These are phyloP conservation scores for Syrista parreyssii DNA, from an alignment of 2,888 invertebrate genomes.

Conservation along the genomic window DNA sequence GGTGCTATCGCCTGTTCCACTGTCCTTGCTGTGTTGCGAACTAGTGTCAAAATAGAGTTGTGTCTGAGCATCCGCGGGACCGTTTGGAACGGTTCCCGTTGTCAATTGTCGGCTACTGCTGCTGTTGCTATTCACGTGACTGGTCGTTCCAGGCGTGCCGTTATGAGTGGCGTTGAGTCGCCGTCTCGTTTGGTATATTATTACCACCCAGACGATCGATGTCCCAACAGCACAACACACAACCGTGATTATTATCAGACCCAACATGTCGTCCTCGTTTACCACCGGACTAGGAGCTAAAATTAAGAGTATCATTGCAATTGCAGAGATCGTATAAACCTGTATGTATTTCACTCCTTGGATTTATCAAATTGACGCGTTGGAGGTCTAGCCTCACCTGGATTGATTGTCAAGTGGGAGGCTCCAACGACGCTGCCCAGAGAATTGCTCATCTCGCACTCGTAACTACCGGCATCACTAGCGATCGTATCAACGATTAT, in stretches of 20 bases:
- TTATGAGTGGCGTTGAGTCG: conserved; percentile 70
- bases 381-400: conserved; percentile 61
- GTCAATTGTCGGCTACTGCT: conserved; percentile 43
- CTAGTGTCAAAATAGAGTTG: conserved; percentile 74
- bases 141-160: conserved; percentile 52
- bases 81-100: conserved; percentile 67
- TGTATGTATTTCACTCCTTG: not conserved
- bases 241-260: conserved; percentile 89
- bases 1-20: conserved; percentile 84
- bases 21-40: conserved; percentile 84
- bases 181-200: conserved; percentile 87
- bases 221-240: conserved; percentile 93
- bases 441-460: conserved; percentile 90
- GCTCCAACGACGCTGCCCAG: conserved; percentile 81
- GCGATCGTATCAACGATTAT: conserved; percentile 85
- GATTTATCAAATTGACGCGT: not conserved
- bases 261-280: conserved; percentile 81
- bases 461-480: conserved; percentile 86
- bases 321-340: no score
- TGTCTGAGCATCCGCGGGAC: conserved; percentile 61
- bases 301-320: conserved; percentile 11
- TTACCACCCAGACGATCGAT: conserved; percentile 90
- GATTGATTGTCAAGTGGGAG: conserved; percentile 78
- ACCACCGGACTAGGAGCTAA: conserved; percentile 69
- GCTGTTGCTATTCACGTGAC: conserved; percentile 65